A percentile compares a stretch with the other conserved stretches of the same genome.
Evolutionary conservation across 2,888 invertebrate genomes (phyloP).

Genomic region (Eupithecia subfuscata): DNA sequence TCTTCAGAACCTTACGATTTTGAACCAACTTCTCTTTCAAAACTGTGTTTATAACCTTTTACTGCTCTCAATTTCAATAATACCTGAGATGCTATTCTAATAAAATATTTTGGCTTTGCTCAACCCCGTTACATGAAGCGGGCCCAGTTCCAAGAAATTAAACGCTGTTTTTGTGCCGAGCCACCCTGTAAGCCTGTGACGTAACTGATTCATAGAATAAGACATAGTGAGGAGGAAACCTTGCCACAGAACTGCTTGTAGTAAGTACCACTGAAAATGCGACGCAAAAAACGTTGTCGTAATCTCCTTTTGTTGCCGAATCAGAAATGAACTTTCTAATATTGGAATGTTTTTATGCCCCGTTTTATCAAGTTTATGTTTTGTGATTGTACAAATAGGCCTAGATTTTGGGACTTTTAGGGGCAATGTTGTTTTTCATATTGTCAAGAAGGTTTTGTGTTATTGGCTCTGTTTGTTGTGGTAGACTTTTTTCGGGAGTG

Average conservation of each 20-base stretch:
- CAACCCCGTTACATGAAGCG: slow-evolving; percentile 28
- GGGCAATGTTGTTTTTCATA: slow-evolving; percentile 10
- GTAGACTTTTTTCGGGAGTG: not conserved
- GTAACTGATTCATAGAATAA: slow-evolving; percentile 16
- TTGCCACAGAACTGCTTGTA: slow-evolving; percentile 2
- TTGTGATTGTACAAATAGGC: slow-evolving; percentile 31
- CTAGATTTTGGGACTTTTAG: slow-evolving; percentile 17
- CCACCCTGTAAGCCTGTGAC: slow-evolving; percentile 44
- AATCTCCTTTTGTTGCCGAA: slow-evolving; percentile 43
- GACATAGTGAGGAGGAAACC: slow-evolving; percentile 5
- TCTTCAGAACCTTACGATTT: not conserved
- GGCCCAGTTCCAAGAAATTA: slow-evolving; percentile 45
- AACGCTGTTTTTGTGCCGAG: slow-evolving; percentile 50
- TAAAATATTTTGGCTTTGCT: slow-evolving; percentile 10
- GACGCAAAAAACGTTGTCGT: slow-evolving; percentile 38
- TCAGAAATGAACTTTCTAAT: slow-evolving; percentile 40
- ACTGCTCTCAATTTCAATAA: slow-evolving; percentile 18
- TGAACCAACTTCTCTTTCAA: not conserved
- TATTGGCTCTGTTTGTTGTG: slow-evolving; percentile 2
- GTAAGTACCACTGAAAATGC: slow-evolving; percentile 33
- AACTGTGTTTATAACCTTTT: not conserved
- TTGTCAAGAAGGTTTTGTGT: slow-evolving; percentile 12
- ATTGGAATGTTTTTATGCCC: slow-evolving; percentile 41
- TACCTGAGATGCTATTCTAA: slow-evolving; percentile 20
- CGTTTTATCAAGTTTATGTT: slow-evolving; percentile 42